Conservation (phyloP, 2,113 vertebrate species). For the Scopus umbretta region DNA sequence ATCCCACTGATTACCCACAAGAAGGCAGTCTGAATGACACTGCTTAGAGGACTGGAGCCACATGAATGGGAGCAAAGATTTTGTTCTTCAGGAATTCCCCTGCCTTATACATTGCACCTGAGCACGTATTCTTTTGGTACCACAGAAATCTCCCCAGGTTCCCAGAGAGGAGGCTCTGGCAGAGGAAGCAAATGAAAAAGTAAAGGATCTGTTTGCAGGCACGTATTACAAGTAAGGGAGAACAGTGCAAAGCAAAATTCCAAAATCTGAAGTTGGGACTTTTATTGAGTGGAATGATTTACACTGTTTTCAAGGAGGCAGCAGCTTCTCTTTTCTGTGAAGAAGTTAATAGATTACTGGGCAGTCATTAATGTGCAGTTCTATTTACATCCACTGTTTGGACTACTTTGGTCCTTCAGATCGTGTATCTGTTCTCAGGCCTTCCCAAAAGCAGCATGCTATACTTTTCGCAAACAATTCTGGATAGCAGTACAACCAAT, state of each 20-base stretch:
- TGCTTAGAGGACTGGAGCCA: neutral
- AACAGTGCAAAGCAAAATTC: neutral
- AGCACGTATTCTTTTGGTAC: neutral
- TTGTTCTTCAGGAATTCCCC: neutral
- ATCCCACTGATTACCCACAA: neutral
- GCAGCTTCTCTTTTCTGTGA: neutral
- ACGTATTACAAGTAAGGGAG: neutral
- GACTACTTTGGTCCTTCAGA: neutral
- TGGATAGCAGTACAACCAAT: neutral
- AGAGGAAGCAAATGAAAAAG: neutral
- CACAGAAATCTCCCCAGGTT: neutral
- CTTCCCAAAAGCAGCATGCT: neutral
- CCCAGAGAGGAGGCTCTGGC: neutral
- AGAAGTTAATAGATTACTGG: conserved; percentile 21
- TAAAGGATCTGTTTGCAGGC: neutral
- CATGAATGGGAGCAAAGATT: neutral
- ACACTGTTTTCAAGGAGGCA: neutral
- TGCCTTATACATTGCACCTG: neutral
- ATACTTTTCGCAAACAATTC: neutral
- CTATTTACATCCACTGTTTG: conserved; percentile 7
- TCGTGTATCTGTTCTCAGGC: neutral
- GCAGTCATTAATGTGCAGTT: conserved; percentile 6
- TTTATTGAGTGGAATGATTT: neutral
- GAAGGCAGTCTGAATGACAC: neutral
- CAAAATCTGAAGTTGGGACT: neutral